phyloP scores from a whole-genome alignment of 2,888 invertebrate genomes.

The Arge pagana region DNA sequence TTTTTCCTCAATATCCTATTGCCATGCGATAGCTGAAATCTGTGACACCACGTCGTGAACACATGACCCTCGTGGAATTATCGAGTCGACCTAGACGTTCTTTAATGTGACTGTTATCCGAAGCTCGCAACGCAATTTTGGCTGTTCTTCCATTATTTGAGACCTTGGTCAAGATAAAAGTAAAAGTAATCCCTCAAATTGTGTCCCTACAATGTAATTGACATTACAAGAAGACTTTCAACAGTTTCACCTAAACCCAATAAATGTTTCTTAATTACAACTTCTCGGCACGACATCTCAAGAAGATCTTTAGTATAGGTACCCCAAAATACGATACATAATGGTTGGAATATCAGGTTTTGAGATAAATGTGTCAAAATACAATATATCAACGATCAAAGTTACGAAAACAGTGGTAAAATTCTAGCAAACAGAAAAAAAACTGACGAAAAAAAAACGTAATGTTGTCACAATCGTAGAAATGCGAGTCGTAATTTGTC shows the following conservation, averaged over 20 bases:
- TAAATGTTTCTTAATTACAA: constrained; percentile 4
- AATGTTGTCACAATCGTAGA: constrained; percentile 18
- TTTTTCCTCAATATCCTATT: too few species aligned
- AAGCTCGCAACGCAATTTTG: too few species aligned
- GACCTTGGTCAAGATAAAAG: constrained; percentile 9
- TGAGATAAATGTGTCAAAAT: constrained; percentile 18
- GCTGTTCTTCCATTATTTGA: constrained; percentile 6
- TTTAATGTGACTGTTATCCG: too few species aligned
- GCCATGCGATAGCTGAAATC: too few species aligned
- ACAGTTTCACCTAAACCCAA: constrained; percentile 10
- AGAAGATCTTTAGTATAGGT: constrained; percentile 3
- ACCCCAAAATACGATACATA: constrained; percentile 1
- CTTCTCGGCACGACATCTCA: not conserved
- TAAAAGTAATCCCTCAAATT: constrained; percentile 5
- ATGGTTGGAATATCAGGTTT: constrained; percentile 8
- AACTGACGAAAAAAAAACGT: not conserved
- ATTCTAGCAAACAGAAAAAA: constrained; percentile 9
- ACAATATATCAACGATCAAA: not conserved
- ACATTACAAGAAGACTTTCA: constrained; percentile 49
- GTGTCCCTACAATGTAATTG: constrained; percentile 44
- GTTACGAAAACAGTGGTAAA: constrained; percentile 11
- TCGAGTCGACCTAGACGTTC: too few species aligned
- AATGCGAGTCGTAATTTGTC: constrained; percentile 13
- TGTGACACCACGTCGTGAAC: too few species aligned
- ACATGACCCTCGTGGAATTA: too few species aligned